Evolutionary conservation across 1,140 invertebrate genomes (phyloP).

Genomic region (Leptinotarsa lineolata): DNA sequence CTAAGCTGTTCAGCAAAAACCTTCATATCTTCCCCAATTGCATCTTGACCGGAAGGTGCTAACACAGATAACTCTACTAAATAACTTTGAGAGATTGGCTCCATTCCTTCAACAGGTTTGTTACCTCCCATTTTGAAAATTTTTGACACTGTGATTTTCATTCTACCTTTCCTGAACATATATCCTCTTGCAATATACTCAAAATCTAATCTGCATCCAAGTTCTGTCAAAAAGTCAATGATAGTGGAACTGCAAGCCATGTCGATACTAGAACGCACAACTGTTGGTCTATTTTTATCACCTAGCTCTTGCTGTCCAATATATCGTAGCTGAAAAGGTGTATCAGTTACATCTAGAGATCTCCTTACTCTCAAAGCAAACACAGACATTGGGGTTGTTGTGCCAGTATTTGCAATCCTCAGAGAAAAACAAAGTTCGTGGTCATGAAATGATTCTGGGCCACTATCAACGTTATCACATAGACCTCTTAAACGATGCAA

Average conservation of each 20-base stretch:
- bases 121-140: constrained; percentile 82
- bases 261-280: constrained; percentile 89
- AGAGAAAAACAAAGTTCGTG: constrained; percentile 68
- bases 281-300: constrained; percentile 86
- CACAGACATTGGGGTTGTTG: constrained; percentile 40
- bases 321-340: constrained; percentile 87
- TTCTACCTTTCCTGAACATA: constrained; percentile 94
- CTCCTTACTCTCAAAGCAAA: constrained; percentile 72
- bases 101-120: constrained; percentile 71
- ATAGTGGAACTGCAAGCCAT: constrained; percentile 88
- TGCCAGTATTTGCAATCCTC: constrained; percentile 40
- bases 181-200: constrained; percentile 93
- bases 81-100: constrained; percentile 90
- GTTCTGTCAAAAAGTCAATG: constrained; percentile 88
- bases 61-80: constrained; percentile 92
- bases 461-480: constrained; percentile 91
- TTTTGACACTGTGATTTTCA: constrained; percentile 92
- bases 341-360: constrained; percentile 75
- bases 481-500: constrained; percentile 87
- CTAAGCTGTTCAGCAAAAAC: constrained; percentile 93
- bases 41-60: constrained; percentile 89
- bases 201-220: constrained; percentile 89
- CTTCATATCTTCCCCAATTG: constrained; percentile 94
- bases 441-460: constrained; percentile 89
- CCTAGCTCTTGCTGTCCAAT: constrained; percentile 87